These are phyloP conservation scores for Rosalia funebris DNA, from an alignment of 2,888 invertebrate genomes.

Conservation along the genomic window DNA sequence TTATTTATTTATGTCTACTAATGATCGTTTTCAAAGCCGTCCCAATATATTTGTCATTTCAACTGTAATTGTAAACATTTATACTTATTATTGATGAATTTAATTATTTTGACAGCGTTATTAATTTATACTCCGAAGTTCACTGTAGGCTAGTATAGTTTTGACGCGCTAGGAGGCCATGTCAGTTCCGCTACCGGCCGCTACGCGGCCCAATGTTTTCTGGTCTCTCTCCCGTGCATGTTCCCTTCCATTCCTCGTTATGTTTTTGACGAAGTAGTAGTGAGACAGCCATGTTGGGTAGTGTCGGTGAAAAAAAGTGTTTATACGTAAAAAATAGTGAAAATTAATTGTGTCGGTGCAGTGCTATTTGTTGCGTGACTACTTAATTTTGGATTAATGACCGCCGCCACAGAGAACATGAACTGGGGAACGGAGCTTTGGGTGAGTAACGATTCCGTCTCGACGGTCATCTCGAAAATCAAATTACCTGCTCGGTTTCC, in stretches of 20 bases:
- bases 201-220: not conserved
- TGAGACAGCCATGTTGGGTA: constrained; percentile 57
- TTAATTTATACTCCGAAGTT: too few species aligned
- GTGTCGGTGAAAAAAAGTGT: constrained; percentile 53
- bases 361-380: constrained; percentile 47
- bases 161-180: too few species aligned
- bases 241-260: constrained; percentile 6
- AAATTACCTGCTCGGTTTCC: constrained; percentile 33
- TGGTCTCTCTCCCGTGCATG: not conserved
- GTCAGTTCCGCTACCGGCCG: not conserved
- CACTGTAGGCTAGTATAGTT: too few species aligned
- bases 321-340: constrained; percentile 45
- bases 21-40: too few species aligned
- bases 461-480: constrained; percentile 21
- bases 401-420: constrained; percentile 60
- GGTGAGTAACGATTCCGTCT: constrained; percentile 71
- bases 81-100: too few species aligned
- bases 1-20: too few species aligned
- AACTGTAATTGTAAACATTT: too few species aligned
- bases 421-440: constrained; percentile 77
- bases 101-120: too few species aligned
- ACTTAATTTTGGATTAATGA: constrained; percentile 52
- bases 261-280: constrained; percentile 28
- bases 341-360: constrained; percentile 40
- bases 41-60: too few species aligned